A percentile compares a stretch with the other conserved stretches of the same genome.
These are phyloP conservation scores for Dicyrtomina minuta DNA, from an alignment of 2,888 invertebrate species.

Conservation along the genomic window DNA sequence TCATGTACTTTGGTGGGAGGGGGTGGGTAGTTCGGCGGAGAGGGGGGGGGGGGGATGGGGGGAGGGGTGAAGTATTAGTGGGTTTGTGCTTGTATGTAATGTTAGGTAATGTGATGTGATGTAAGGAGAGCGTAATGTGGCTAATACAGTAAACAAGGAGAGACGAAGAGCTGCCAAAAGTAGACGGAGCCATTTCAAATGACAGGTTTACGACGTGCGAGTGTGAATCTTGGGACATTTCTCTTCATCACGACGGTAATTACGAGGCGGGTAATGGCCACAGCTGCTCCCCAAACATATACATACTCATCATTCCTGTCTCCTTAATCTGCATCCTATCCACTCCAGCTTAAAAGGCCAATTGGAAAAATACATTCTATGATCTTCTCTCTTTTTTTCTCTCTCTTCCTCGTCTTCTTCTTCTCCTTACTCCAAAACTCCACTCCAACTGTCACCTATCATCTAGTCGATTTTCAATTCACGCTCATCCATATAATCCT, in stretches of 20 bases:
- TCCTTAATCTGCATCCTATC: neutral
- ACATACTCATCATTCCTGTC: slow-evolving; percentile 27
- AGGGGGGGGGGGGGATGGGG: neutral
- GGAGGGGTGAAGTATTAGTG: too few relatives aligned
- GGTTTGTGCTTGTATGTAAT: neutral
- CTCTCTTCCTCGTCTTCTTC: neutral
- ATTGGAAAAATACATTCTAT: neutral
- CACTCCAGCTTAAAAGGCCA: neutral
- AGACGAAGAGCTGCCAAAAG: slow-evolving; percentile 40
- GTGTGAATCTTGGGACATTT: slow-evolving; percentile 49
- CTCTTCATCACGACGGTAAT: slow-evolving; percentile 52
- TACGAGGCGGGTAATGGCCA: slow-evolving; percentile 48
- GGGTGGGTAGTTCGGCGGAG: too few relatives aligned
- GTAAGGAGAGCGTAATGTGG: slow-evolving; percentile 18
- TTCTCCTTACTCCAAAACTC: neutral
- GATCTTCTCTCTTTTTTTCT: slow-evolving; percentile 2
- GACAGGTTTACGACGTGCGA: slow-evolving; percentile 53
- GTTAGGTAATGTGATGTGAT: slow-evolving; percentile 22
- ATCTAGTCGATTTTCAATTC: too few relatives aligned
- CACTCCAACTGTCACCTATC: neutral
- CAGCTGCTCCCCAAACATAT: slow-evolving; percentile 31
- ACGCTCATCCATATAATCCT: too few relatives aligned
- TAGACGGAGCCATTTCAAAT: slow-evolving; percentile 49
- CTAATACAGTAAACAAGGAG: slow-evolving; percentile 15
- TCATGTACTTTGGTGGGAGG: too few relatives aligned